phyloP scores from a whole-genome alignment of 1,140 invertebrate species.

The Geopemphigus sp. region DNA sequence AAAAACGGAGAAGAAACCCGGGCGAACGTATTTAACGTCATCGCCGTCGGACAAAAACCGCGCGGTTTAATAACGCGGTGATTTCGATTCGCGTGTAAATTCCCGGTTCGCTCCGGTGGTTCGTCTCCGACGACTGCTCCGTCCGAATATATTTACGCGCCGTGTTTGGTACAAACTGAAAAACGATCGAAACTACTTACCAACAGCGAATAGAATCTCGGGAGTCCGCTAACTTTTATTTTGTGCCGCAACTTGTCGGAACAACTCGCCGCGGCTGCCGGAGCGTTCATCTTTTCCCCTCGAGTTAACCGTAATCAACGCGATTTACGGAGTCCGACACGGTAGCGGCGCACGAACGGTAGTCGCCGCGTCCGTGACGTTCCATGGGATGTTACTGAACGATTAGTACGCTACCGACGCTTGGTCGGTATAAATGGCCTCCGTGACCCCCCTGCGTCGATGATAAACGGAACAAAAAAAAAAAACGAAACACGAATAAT shows the following conservation, averaged over 20 bases:
- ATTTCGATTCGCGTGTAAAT: no score
- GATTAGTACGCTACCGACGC: conserved; percentile 19
- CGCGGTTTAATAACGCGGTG: no score
- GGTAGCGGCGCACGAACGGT: background rate
- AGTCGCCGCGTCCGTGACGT: background rate
- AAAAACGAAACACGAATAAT: no score
- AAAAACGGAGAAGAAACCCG: no score
- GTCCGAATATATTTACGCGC: no score
- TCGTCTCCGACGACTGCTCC: no score
- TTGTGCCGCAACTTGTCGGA: conserved; percentile 49
- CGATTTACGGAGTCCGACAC: background rate
- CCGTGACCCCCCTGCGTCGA: conserved; percentile 13
- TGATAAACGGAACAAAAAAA: conserved; percentile 29
- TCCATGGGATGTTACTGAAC: background rate
- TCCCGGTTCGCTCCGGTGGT: no score
- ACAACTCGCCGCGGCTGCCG: background rate
- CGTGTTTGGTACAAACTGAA: no score
- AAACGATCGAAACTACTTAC: conserved; percentile 52
- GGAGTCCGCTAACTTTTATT: conserved; percentile 54
- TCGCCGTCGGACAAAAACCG: no score
- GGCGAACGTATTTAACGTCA: no score
- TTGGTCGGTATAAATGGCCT: conserved; percentile 32
- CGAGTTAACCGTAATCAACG: background rate
- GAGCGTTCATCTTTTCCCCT: conserved; percentile 34
- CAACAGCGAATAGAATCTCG: conserved; percentile 53